These are phyloP conservation scores for Frankliniella intonsa DNA, from an alignment of 2,888 invertebrate species.

Conservation along the genomic window DNA sequence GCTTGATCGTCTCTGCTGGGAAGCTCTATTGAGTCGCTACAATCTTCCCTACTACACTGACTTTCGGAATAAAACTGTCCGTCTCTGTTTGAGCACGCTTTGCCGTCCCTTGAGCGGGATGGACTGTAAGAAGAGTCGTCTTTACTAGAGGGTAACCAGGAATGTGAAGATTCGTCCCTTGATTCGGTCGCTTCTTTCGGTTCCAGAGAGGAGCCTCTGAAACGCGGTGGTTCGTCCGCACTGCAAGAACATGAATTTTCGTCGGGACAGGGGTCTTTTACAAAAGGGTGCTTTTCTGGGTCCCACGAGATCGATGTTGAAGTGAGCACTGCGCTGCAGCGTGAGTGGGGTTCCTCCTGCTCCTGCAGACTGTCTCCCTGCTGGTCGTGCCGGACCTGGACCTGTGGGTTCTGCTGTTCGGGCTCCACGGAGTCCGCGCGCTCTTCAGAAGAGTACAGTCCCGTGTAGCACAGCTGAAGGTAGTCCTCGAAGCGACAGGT, in stretches of 20 bases:
- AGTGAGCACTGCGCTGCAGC: neutral
- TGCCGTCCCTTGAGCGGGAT: neutral
- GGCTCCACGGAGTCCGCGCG: neutral
- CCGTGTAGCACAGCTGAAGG: neutral
- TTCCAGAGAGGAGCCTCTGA: neutral
- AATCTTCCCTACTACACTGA: neutral
- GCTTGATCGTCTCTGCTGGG: neutral
- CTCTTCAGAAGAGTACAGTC: neutral
- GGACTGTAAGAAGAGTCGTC: neutral
- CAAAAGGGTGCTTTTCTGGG: too few relatives aligned
- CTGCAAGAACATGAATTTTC: too few relatives aligned
- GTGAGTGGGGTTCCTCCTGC: neutral
- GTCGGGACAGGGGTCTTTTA: too few relatives aligned
- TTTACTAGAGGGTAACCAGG: neutral
- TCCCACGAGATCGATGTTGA: neutral
- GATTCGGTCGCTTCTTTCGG: neutral
- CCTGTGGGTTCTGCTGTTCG: neutral
- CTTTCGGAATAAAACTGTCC: neutral
- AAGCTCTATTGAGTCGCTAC: neutral
- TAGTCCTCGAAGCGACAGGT: constrained; percentile 5
- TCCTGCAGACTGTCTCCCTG: neutral
- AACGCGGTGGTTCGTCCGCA: too few relatives aligned
- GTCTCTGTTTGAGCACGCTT: neutral
- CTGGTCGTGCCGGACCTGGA: neutral
- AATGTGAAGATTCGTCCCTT: neutral